A percentile compares a stretch with the other conserved stretches of the same genome.
These are phyloP conservation scores for Taenaris catops DNA, from an alignment of 2,888 invertebrate genomes.

Conservation along the genomic window DNA sequence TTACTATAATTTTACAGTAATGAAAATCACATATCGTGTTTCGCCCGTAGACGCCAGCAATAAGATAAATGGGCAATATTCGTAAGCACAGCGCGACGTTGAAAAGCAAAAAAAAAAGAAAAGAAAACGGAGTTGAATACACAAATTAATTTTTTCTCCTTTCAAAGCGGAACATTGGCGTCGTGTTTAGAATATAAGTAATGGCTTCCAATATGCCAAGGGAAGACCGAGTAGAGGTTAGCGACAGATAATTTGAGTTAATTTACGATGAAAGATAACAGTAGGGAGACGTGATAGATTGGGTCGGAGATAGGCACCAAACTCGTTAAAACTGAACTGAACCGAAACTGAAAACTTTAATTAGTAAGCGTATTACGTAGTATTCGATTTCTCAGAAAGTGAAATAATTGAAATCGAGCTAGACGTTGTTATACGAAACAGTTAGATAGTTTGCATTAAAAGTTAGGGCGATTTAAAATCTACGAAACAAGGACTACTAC, in stretches of 20 bases:
- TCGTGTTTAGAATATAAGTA: constrained; percentile 27
- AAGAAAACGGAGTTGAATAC: constrained; percentile 13
- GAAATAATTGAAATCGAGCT: no score
- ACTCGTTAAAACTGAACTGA: constrained; percentile 35
- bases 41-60: constrained; percentile 5
- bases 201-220: constrained; percentile 24
- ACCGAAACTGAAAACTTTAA: constrained; percentile 27
- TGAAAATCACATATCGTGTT: no score
- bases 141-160: constrained; percentile 21
- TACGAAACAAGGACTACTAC: no score
- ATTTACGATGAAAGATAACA: constrained; percentile 59
- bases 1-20: no score
- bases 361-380: constrained; percentile 5
- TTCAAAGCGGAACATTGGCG: constrained; percentile 21
- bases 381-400: no score
- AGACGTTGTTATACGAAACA: no score
- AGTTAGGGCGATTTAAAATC: no score
- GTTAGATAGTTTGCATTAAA: no score
- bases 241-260: constrained; percentile 49
- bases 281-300: constrained; percentile 45
- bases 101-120: constrained; percentile 13
- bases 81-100: constrained; percentile 4
- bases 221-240: constrained; percentile 13
- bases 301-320: constrained; percentile 34
- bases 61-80: constrained; percentile 11